Conservation (phyloP, 2,888 invertebrate species). For the Margaritifera margaritifera region DNA sequence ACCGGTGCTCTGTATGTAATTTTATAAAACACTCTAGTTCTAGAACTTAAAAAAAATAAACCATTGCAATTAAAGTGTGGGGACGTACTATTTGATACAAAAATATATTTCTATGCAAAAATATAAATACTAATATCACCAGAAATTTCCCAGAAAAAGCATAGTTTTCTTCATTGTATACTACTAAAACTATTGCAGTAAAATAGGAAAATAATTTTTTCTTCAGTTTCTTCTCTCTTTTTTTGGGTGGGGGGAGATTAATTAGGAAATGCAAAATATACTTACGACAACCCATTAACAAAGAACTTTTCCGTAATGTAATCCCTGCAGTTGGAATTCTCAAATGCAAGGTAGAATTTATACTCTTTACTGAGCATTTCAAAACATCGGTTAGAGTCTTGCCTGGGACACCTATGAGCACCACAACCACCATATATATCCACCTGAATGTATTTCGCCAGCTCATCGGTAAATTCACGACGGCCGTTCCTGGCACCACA, state of each 20-base stretch:
- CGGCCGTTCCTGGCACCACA: constrained; percentile 94
- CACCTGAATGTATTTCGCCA: constrained; percentile 86
- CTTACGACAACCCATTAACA: constrained; percentile 91
- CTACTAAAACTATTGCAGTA: no score
- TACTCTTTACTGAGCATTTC: constrained; percentile 92
- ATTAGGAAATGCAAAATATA: constrained; percentile 39
- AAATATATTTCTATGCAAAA: no score
- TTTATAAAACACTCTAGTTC: no score
- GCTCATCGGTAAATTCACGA: constrained; percentile 87
- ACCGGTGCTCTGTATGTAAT: no score
- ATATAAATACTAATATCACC: no score
- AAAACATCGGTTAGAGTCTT: constrained; percentile 85
- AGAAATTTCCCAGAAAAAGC: no score
- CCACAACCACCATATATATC: constrained; percentile 73
- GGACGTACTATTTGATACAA: no score
- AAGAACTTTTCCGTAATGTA: constrained; percentile 98
- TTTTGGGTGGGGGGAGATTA: background rate
- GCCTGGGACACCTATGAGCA: constrained; percentile 76
- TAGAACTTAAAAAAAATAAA: no score
- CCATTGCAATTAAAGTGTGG: no score
- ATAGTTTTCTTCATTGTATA: no score
- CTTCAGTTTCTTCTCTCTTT: no score
- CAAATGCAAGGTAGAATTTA: constrained; percentile 97
- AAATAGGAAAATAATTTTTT: no score
- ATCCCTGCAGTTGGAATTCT: constrained; percentile 96